phyloP scores from a whole-genome alignment of 2,113 vertebrate genomes.

The Ivindomyrus marchei region DNA sequence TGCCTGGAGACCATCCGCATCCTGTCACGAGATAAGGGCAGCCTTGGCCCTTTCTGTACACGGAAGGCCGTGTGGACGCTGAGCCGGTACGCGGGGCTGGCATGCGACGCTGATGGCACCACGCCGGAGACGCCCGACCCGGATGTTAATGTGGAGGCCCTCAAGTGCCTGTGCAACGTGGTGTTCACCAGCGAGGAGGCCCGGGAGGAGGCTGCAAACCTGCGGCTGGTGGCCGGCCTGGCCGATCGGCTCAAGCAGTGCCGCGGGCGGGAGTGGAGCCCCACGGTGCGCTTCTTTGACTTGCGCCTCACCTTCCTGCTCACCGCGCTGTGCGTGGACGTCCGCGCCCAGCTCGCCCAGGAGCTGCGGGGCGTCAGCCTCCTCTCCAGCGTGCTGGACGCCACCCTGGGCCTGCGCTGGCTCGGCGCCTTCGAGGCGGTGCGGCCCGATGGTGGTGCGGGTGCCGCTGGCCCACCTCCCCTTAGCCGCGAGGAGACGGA shows the following conservation, averaged over 20 bases:
- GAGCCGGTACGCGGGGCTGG: slow-evolving; percentile 61
- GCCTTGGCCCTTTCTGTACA: slow-evolving; percentile 68
- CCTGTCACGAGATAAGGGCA: slow-evolving; percentile 77
- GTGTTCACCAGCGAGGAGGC: slow-evolving; percentile 73
- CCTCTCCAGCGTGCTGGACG: slow-evolving; percentile 69
- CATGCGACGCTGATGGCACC: not conserved
- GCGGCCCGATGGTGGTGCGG: slow-evolving; percentile 39
- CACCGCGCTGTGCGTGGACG: slow-evolving; percentile 72
- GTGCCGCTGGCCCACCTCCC: slow-evolving; percentile 46
- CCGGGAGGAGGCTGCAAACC: slow-evolving; percentile 64
- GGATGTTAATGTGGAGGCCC: slow-evolving; percentile 76
- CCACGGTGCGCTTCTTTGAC: slow-evolving; percentile 80
- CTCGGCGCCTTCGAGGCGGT: slow-evolving; percentile 63
- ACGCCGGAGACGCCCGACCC: slow-evolving; percentile 59
- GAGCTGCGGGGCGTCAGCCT: slow-evolving; percentile 75
- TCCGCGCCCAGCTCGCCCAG: slow-evolving; percentile 71
- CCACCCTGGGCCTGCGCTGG: slow-evolving; percentile 66
- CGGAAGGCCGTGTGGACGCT: slow-evolving; percentile 67
- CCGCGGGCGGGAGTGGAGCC: slow-evolving; percentile 59
- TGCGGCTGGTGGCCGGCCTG: slow-evolving; percentile 68
- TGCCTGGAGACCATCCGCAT: slow-evolving; percentile 85
- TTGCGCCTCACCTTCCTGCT: slow-evolving; percentile 81
- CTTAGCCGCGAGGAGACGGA: slow-evolving; percentile 73
- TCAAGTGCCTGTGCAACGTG: slow-evolving; percentile 87
- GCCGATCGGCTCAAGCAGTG: slow-evolving; percentile 68